Conservation (phyloP, 2,113 vertebrate species). For the Hyperopisus bebe region DNA sequence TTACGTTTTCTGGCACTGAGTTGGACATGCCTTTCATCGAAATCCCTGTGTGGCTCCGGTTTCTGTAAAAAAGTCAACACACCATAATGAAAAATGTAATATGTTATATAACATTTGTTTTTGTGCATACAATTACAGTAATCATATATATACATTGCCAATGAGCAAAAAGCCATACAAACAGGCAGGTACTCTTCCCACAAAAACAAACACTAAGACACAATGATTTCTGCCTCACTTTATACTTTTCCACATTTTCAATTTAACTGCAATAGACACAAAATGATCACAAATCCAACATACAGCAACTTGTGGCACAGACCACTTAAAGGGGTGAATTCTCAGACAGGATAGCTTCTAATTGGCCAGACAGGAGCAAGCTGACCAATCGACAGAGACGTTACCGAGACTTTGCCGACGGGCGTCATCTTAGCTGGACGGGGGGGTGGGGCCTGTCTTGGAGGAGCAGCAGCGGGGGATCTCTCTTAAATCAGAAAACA, state of each 20-base stretch:
- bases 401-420: slow-evolving; percentile 40
- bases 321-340: not conserved
- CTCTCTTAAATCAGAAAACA: slow-evolving; percentile 38
- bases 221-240: too few species aligned
- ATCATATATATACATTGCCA: not conserved
- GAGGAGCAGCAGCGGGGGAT: slow-evolving; percentile 30
- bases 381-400: not conserved
- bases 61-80: slow-evolving; percentile 30
- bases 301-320: not conserved
- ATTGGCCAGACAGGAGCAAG: not conserved
- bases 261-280: not conserved
- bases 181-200: not conserved
- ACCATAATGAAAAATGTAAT: not conserved
- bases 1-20: slow-evolving; percentile 48
- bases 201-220: not conserved
- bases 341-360: not conserved
- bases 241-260: not conserved
- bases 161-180: not conserved
- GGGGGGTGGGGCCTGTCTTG: slow-evolving; percentile 48
- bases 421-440: slow-evolving; percentile 32
- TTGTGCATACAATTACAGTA: not conserved
- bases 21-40: slow-evolving; percentile 34
- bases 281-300: not conserved
- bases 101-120: not conserved
- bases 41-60: slow-evolving; percentile 22